These are phyloP conservation scores for Rhagophthalmus giganteus DNA, from an alignment of 2,888 invertebrate species.

Conservation along the genomic window DNA sequence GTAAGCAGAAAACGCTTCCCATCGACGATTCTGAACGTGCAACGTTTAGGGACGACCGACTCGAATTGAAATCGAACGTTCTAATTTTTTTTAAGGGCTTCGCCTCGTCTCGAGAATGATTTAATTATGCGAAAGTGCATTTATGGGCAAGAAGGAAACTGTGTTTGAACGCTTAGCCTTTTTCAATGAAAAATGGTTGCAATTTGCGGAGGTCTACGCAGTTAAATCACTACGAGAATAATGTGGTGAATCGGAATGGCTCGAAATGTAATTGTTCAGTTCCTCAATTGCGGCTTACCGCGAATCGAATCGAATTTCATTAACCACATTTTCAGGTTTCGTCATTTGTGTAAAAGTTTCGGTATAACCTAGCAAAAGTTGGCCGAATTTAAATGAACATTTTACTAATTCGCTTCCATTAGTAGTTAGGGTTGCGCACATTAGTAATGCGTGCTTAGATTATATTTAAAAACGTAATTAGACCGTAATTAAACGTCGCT, in stretches of 20 bases:
- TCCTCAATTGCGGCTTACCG: slow-evolving; percentile 30
- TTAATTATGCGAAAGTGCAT: slow-evolving; percentile 9
- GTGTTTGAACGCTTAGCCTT: slow-evolving; percentile 8
- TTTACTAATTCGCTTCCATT: slow-evolving; percentile 29
- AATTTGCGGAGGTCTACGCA: slow-evolving; percentile 20
- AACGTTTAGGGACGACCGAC: no score
- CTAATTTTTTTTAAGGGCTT: no score
- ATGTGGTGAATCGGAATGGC: slow-evolving; percentile 29
- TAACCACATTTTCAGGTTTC: slow-evolving; percentile 30
- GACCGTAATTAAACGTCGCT: slow-evolving; percentile 15
- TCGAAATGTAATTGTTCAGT: slow-evolving; percentile 31
- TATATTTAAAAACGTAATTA: slow-evolving; percentile 11
- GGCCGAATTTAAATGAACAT: slow-evolving; percentile 26
- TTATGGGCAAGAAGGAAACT: slow-evolving; percentile 11
- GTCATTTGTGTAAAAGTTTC: slow-evolving; percentile 31
- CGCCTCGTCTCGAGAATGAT: no score
- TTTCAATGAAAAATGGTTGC: slow-evolving; percentile 24
- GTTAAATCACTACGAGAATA: slow-evolving; percentile 27
- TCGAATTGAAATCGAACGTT: no score
- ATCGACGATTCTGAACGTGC: no score
- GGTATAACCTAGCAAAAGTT: slow-evolving; percentile 28
- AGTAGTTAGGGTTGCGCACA: no score
- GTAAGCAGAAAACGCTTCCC: no score
- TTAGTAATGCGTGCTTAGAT: slow-evolving; percentile 2
- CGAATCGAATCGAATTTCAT: slow-evolving; percentile 32